These are phyloP conservation scores for Leucoraja erinaceus DNA, from an alignment of 2,113 vertebrate genomes.

Conservation along the genomic window DNA sequence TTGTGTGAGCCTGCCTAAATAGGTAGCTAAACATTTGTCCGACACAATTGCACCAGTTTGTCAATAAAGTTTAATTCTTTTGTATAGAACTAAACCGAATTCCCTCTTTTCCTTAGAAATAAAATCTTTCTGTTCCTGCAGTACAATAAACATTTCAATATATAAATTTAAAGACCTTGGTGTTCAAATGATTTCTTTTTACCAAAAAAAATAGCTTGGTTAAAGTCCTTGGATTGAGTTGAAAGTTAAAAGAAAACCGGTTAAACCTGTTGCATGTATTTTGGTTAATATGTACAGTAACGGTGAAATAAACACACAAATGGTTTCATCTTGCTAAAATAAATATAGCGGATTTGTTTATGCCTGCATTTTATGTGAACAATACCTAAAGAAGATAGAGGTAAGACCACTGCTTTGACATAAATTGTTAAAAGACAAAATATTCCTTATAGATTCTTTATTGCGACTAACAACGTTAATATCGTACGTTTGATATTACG, in stretches of 20 bases:
- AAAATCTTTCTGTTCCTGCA: conserved; percentile 53
- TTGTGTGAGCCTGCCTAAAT: conserved; percentile 92
- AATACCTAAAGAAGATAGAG: conserved; percentile 37
- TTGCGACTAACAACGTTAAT: conserved; percentile 25
- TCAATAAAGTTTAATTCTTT: conserved; percentile 98
- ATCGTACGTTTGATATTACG: neutral
- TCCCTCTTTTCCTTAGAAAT: conserved; percentile 73
- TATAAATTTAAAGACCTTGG: conserved; percentile 55
- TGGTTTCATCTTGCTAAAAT: conserved; percentile 33
- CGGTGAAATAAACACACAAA: conserved; percentile 44
- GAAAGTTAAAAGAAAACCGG: conserved; percentile 53
- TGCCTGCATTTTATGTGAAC: conserved; percentile 32
- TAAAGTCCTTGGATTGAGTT: conserved; percentile 50
- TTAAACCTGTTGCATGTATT: conserved; percentile 58
- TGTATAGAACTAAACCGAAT: conserved; percentile 84
- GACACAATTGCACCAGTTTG: conserved; percentile 86
- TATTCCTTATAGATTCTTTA: conserved; percentile 35
- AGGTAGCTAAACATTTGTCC: conserved; percentile 87
- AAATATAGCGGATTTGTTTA: conserved; percentile 33
- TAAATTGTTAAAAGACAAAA: conserved; percentile 36
- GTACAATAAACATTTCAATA: conserved; percentile 46
- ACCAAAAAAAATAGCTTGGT: conserved; percentile 51
- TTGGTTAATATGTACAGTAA: conserved; percentile 63
- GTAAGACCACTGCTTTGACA: conserved; percentile 35
- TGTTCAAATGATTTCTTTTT: conserved; percentile 39